Percentiles rank a stretch among this genome's conserved stretches.
Conservation (phyloP, 2,113 vertebrate genomes). For the Pteruthius melanotis region DNA sequence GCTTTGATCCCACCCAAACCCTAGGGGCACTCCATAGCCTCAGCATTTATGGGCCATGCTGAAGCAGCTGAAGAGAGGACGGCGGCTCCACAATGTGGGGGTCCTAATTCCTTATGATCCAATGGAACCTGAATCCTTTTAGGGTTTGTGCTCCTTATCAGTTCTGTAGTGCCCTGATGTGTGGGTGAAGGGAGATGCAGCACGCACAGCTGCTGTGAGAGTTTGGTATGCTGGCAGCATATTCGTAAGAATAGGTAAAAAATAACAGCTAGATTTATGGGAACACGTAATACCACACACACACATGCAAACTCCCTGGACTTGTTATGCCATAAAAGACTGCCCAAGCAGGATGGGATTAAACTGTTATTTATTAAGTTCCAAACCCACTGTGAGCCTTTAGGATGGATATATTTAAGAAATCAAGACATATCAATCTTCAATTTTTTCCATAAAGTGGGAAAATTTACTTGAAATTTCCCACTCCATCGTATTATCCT, state of each 20-base stretch:
- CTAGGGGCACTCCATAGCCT: neutral
- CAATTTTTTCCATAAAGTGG: neutral
- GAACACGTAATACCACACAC: neutral
- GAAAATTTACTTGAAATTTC: neutral
- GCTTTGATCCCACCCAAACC: neutral
- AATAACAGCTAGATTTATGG: neutral
- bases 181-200: neutral
- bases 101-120: neutral
- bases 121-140: neutral
- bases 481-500: neutral
- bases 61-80: neutral
- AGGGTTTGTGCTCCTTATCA: neutral
- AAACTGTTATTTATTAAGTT: neutral
- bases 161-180: fast-evolving
- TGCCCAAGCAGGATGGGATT: neutral
- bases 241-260: neutral
- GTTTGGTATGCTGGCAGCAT: neutral
- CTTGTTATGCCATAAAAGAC: neutral
- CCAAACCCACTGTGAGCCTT: neutral
- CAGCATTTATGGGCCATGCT: neutral
- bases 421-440: neutral
- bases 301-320: neutral
- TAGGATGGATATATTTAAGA: neutral
- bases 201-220: neutral
- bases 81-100: fast-evolving